Evolutionary conservation across 2,797 vertebrate species (phyloP).

Genomic region (Tapirus indicus): DNA sequence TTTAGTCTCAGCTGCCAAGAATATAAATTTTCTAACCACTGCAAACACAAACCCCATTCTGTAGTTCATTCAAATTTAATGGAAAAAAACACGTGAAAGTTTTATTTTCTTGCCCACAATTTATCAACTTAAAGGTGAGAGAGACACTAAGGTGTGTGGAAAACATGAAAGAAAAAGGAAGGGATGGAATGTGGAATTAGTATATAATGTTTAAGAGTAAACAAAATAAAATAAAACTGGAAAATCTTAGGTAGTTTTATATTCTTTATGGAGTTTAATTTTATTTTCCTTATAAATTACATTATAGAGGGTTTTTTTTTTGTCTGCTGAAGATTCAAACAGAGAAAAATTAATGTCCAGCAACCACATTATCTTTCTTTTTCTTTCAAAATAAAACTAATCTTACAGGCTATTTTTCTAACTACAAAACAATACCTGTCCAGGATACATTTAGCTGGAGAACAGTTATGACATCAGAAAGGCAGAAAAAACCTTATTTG

Average conservation of each 20-base stretch:
- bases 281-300: neutral
- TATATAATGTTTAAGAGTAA: neutral
- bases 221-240: neutral
- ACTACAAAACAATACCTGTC: neutral
- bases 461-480: neutral
- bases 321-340: neutral
- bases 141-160: neutral
- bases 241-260: neutral
- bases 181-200: neutral
- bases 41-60: conserved; percentile 62
- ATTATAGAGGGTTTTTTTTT: neutral
- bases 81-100: conserved; percentile 50
- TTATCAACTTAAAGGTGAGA: conserved; percentile 26
- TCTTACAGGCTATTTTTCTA: neutral
- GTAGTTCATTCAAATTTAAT: conserved; percentile 70
- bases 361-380: neutral
- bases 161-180: neutral
- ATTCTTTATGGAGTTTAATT: neutral
- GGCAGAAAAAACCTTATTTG: neutral
- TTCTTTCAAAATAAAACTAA: neutral
- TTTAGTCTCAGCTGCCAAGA: conserved; percentile 73
- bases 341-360: neutral
- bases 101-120: neutral
- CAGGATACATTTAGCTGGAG: neutral
- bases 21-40: conserved; percentile 74